Evolutionary conservation across 2,888 invertebrate species (phyloP), one percentile per base, ranked within the genome.

Genomic region (Drosophila mimetica): DNA sequence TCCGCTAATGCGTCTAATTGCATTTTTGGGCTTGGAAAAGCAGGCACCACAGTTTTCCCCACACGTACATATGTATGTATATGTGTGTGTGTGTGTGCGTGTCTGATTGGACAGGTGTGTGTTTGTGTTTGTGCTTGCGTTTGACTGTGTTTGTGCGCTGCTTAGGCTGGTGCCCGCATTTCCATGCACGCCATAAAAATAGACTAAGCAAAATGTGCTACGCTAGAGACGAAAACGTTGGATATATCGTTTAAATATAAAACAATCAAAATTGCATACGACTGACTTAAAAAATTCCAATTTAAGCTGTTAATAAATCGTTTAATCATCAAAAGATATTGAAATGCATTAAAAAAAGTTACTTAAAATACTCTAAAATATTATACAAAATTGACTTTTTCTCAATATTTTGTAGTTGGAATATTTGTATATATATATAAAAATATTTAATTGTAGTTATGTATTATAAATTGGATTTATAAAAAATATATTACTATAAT

Each of bases 1-100:
- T 47, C 28, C 57, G 59, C 70, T 86, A 83, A 83, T 86, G 77
- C 86, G 59, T 75, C 84, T 82, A 82, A 82, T 86, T 86, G 86
- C 83, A 81, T 82, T 86, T 86, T 61, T 67, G 60, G 67, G 48
- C 80, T 52, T 36, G 39, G 34, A 28, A 57, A 52, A 39, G 37
- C 54, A 39, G 36, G n/a, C 36, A 37, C 18, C 50, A 34, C 50
- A 34, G 50, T 39, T 39, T 39, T 13, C 32, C 30, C 32, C 34
- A 37, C 48, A 41, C 47, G 39, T 30, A n/a, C 6, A 20, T 2
- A 36, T 41, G 30, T 46, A 7, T 7, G 30, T 52, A 51, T 20
- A 6, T 34, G 28, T 50, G 20, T 28, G 14, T 14, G n/a, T n/a
- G n/a, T n/a, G n/a, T n/a, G n/a, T n/a, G n/a, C n/a, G 44, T 54